Conservation (phyloP, 1,140 invertebrate genomes). For the Euglossa dilemma region DNA sequence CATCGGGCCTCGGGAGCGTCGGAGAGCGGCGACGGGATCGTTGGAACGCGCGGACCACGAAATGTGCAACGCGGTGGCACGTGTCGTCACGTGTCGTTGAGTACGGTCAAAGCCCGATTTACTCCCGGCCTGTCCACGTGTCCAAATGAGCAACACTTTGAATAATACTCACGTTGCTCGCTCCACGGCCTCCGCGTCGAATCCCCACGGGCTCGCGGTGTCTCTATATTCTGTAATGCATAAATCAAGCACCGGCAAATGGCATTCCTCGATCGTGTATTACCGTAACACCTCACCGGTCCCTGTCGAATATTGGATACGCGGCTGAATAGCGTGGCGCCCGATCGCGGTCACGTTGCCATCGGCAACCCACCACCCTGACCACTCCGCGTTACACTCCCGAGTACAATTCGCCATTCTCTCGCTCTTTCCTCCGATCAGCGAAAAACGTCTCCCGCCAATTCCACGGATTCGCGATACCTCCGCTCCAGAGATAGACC, state of each 20-base stretch:
- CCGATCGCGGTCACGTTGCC: constrained; percentile 47
- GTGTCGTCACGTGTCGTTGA: constrained; percentile 79
- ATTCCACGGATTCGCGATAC: too few relatives aligned
- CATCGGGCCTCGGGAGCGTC: not conserved
- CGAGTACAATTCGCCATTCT: not conserved
- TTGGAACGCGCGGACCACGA: constrained; percentile 11
- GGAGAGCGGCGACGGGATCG: not conserved
- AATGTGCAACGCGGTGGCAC: constrained; percentile 65
- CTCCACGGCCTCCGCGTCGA: constrained; percentile 30
- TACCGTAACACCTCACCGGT: constrained; percentile 63
- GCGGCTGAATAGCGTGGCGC: constrained; percentile 46
- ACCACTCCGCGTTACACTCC: not conserved
- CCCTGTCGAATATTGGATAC: constrained; percentile 66
- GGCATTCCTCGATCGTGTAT: constrained; percentile 64
- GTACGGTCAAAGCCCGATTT: constrained; percentile 75
- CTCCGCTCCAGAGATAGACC: too few relatives aligned
- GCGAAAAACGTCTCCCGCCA: too few relatives aligned
- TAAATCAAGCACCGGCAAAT: constrained; percentile 67
- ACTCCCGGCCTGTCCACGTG: constrained; percentile 69
- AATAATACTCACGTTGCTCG: constrained; percentile 73
- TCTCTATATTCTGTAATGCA: constrained; percentile 69
- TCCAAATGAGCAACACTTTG: constrained; percentile 79
- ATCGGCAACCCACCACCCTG: constrained; percentile 2
- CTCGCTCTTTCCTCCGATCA: not conserved
- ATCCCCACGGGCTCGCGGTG: constrained; percentile 58